A percentile compares a stretch with the other conserved stretches of the same genome.
These are phyloP conservation scores for Anthopleura sola DNA, from an alignment of 64 coral and sea anemone genomes.

Conservation along the genomic window DNA sequence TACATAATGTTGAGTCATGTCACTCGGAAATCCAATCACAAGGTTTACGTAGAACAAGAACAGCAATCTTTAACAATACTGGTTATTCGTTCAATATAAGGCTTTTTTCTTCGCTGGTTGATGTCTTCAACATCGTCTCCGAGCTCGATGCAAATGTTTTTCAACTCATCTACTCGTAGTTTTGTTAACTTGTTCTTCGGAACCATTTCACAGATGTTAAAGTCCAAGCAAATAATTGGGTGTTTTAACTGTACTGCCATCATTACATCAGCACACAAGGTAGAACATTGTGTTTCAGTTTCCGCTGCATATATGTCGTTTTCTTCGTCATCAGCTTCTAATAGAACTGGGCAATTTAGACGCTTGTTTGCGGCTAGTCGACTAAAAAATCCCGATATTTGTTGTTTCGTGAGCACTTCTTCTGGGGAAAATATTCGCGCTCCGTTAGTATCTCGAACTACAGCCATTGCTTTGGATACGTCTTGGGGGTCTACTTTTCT, in stretches of 20 bases:
- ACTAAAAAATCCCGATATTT: slow-evolving; percentile 14
- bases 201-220: slow-evolving; percentile 16
- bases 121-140: slow-evolving; percentile 18
- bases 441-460: neutral
- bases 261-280: slow-evolving; percentile 21
- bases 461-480: slow-evolving; percentile 16
- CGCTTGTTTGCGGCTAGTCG: neutral
- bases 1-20: no score
- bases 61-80: no score
- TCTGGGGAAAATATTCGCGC: slow-evolving; percentile 10
- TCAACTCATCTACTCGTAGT: neutral
- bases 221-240: neutral
- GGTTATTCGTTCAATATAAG: neutral
- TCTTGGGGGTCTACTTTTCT: no score
- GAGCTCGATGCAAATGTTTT: slow-evolving; percentile 7
- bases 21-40: no score
- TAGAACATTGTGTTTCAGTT: neutral
- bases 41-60: no score
- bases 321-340: neutral
- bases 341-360: neutral
- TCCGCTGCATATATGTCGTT: neutral
- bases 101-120: slow-evolving; percentile 22
- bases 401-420: no score
- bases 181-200: neutral
- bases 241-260: neutral